Evolutionary conservation across 1,140 invertebrate species (phyloP).

Genomic region (Drosophila saltans): DNA sequence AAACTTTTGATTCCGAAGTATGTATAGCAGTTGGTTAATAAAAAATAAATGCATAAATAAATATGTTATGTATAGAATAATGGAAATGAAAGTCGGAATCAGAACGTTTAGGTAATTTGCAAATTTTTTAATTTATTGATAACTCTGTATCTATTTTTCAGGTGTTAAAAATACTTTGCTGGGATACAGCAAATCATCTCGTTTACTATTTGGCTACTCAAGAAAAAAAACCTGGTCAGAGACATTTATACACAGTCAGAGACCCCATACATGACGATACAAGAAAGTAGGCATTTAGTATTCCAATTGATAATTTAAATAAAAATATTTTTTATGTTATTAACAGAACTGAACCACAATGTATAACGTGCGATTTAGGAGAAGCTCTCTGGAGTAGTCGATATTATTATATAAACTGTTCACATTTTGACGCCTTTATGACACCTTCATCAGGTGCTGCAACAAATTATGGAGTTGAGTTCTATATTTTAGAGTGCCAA

Average conservation of each 20-base stretch:
- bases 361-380: constrained; percentile 90
- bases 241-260: constrained; percentile 92
- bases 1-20: too few species aligned
- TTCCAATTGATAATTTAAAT: not conserved
- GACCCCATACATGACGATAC: constrained; percentile 88
- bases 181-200: constrained; percentile 92
- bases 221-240: constrained; percentile 91
- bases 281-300: constrained; percentile 83
- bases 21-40: too few species aligned
- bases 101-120: too few species aligned
- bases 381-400: constrained; percentile 89
- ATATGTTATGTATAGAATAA: too few species aligned
- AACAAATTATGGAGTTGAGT: constrained; percentile 85
- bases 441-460: constrained; percentile 83
- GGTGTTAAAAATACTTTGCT: constrained; percentile 91
- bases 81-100: too few species aligned
- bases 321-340: constrained; percentile 22
- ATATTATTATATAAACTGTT: constrained; percentile 91
- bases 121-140: too few species aligned
- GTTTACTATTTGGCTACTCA: constrained; percentile 93
- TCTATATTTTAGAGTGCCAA: constrained; percentile 91
- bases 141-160: constrained; percentile 40
- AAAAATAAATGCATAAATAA: too few species aligned
- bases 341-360: constrained; percentile 87
- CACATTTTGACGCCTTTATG: constrained; percentile 90